Evolutionary conservation across 2,113 vertebrate species (phyloP), one percentile per base, ranked within the genome.

Genomic region (Albula goreensis): DNA sequence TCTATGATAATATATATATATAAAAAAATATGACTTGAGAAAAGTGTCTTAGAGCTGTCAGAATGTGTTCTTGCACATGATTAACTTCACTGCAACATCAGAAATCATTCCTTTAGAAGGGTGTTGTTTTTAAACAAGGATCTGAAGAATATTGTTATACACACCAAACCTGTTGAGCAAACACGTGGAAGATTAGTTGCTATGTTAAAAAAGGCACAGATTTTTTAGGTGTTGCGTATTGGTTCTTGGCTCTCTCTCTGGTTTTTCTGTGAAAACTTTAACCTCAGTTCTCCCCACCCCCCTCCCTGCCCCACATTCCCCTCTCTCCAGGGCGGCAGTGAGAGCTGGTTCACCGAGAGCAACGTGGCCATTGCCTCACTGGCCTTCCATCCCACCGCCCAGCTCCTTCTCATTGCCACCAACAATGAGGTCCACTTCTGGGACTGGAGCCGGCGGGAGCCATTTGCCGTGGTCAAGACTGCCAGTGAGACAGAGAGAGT

Each of bases 271-370:
- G 8, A 50, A n/a, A 9, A 2, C 66, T 31, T 22, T 84, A 15
- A n/a, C 66, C 48, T 74, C 70, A 74, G 13, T 13, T 78, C 49
- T n/a, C 48, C 5, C 49, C 22, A 17, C 31, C 31, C 31, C 31
- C 41, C 25, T 60, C 56, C 25, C 15, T 22, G 60, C 60, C 60
- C 60, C 4, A 22, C 60, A 66, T 66, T 66, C 60, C 60, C 7
- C 80, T 50, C 31, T 25, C 41, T 85, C 25, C 92, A 99, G 98
- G 98, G 98, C 77, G 98, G 98, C 78, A 99, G 98, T 78, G 98
- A 99, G 93, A 99, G 97, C 91, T 99, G 98, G 98, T 99, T 99
- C 86, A 99, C 98, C 0, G 98, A 99, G 81, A 99, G 98, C 92
- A 99, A 99, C 87, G 97, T 98, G 31, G 98, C 98, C 88, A 99